Percentiles rank a stretch among this genome's conserved stretches.
These are phyloP conservation scores for Xestoiulus laeticollis DNA, from an alignment of 2,888 invertebrate species.

Conservation along the genomic window DNA sequence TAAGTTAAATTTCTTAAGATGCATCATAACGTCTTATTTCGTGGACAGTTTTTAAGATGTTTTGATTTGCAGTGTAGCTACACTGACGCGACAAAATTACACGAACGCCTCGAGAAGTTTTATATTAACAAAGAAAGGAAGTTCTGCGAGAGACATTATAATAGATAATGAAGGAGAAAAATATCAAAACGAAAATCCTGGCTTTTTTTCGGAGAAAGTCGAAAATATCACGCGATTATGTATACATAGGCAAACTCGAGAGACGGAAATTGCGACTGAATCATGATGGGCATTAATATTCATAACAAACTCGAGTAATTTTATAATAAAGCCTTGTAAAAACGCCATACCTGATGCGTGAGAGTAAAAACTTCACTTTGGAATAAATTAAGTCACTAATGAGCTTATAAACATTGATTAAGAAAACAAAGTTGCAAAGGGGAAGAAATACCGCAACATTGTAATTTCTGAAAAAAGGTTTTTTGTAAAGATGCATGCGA, in stretches of 20 bases:
- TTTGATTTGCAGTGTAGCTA: no score
- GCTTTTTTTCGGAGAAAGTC: neutral
- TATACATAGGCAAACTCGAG: neutral
- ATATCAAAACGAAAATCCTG: neutral
- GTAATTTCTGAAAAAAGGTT: no score
- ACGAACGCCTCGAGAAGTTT: constrained; percentile 11
- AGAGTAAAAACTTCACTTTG: neutral
- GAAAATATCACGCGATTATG: neutral
- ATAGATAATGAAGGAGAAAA: constrained; percentile 33
- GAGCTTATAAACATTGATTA: neutral
- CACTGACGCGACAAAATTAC: constrained; percentile 32
- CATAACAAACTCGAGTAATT: neutral
- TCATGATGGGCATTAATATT: neutral
- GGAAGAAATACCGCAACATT: neutral
- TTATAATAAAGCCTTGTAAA: neutral
- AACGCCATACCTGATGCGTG: neutral
- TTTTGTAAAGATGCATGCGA: neutral
- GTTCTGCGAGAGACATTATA: neutral
- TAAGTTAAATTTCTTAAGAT: no score
- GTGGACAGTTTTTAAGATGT: no score
- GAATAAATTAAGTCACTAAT: neutral
- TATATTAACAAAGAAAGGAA: constrained; percentile 21
- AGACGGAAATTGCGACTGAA: neutral
- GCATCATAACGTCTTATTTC: no score
- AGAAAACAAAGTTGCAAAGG: neutral